Evolutionary conservation across 1,140 invertebrate species (phyloP).

Genomic region (Phymorhynchus buccinoides): DNA sequence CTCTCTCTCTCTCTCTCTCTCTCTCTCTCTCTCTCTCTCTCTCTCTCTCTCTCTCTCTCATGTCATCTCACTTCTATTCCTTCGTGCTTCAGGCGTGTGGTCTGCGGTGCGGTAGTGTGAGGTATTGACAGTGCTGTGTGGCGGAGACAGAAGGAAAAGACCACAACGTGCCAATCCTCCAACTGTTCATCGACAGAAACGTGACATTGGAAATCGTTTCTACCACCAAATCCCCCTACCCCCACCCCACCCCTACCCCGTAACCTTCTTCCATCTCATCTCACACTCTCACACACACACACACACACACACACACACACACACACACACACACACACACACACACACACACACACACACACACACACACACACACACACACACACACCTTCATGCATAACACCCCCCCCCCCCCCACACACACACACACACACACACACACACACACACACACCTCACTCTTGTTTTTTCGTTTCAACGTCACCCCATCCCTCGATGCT

Average conservation of each 20-base stretch:
- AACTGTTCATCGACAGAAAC: not conserved
- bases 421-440: too few species aligned
- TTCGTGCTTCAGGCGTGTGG: not conserved
- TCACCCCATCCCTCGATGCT: too few species aligned
- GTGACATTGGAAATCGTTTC: not conserved
- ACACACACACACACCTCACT: too few species aligned
- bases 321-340: too few species aligned
- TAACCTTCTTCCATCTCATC: not conserved
- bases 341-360: too few species aligned
- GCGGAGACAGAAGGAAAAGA: not conserved
- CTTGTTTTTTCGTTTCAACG: too few species aligned
- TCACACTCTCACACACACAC: too few species aligned
- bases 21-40: not conserved
- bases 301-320: too few species aligned
- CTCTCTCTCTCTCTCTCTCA: not conserved
- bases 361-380: too few species aligned
- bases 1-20: not conserved
- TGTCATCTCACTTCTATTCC: not conserved
- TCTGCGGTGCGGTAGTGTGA: not conserved
- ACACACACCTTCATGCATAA: too few species aligned
- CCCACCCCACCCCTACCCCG: not conserved
- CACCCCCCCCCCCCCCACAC: too few species aligned
- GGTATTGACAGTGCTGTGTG: not conserved
- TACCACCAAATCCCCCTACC: not conserved
- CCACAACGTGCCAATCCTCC: not conserved